Conservation (phyloP, 2,888 invertebrate genomes). For the Dilophus febrilis region DNA sequence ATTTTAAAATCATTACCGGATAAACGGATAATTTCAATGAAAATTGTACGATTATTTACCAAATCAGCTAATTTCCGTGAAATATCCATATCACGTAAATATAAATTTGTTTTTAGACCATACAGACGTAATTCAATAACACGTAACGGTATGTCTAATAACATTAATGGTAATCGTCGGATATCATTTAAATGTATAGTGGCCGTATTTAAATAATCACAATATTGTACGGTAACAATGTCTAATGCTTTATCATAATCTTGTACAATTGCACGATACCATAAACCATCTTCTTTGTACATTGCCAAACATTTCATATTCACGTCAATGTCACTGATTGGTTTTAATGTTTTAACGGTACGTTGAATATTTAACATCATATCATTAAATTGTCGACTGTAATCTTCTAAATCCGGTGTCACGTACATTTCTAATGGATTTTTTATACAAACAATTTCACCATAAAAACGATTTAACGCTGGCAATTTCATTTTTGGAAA, state of each 20-base stretch:
- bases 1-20: constrained; percentile 15
- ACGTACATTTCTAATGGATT: constrained; percentile 20
- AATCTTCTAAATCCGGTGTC: constrained; percentile 23
- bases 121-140: constrained; percentile 34
- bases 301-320: constrained; percentile 45
- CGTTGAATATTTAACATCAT: constrained; percentile 35
- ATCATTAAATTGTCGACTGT: constrained; percentile 29
- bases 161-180: constrained; percentile 33
- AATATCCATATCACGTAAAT: constrained; percentile 22
- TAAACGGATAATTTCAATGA: constrained; percentile 25
- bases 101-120: constrained; percentile 25
- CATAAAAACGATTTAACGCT: constrained; percentile 19
- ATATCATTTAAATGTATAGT: constrained; percentile 31
- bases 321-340: constrained; percentile 30
- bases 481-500: no score
- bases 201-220: constrained; percentile 59
- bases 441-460: constrained; percentile 18
- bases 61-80: constrained; percentile 23
- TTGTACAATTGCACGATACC: constrained; percentile 54
- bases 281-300: constrained; percentile 41
- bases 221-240: constrained; percentile 43
- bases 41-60: constrained; percentile 26
- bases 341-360: constrained; percentile 28
- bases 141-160: constrained; percentile 34
- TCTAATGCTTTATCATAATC: constrained; percentile 30